Percentiles rank a stretch among this genome's conserved stretches.
Conservation (phyloP, 2,113 vertebrate species). For the Malaclemys terrapin region DNA sequence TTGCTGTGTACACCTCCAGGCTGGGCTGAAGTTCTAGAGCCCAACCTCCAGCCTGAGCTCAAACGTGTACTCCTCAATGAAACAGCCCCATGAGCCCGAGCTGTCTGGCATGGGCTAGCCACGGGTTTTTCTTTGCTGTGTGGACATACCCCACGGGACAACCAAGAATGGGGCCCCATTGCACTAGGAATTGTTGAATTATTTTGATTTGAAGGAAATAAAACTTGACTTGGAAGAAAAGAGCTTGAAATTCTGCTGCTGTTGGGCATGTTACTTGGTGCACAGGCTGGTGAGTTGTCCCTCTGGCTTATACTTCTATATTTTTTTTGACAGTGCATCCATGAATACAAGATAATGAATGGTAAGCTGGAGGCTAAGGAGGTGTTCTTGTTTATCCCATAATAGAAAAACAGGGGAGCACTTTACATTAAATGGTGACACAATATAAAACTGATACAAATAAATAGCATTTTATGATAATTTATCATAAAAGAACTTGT, state of each 20-base stretch:
- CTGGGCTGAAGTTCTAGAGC: no score
- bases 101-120: no score
- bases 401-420: not conserved
- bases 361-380: accelerated
- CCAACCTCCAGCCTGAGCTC: no score
- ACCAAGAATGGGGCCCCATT: not conserved
- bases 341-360: not conserved
- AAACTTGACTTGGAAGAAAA: not conserved
- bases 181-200: not conserved
- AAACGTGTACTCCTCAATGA: no score
- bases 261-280: not conserved
- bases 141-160: not conserved
- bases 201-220: not conserved
- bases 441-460: not conserved
- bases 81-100: no score
- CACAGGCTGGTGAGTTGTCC: not conserved
- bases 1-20: no score
- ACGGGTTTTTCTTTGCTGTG: not conserved
- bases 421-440: not conserved
- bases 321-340: not conserved
- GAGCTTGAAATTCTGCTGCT: not conserved
- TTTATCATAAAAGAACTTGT: not conserved
- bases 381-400: not conserved
- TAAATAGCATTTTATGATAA: not conserved
- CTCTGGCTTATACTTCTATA: not conserved